These are phyloP conservation scores for Hyles vespertilio DNA, from an alignment of 1,140 invertebrate genomes.

Conservation along the genomic window DNA sequence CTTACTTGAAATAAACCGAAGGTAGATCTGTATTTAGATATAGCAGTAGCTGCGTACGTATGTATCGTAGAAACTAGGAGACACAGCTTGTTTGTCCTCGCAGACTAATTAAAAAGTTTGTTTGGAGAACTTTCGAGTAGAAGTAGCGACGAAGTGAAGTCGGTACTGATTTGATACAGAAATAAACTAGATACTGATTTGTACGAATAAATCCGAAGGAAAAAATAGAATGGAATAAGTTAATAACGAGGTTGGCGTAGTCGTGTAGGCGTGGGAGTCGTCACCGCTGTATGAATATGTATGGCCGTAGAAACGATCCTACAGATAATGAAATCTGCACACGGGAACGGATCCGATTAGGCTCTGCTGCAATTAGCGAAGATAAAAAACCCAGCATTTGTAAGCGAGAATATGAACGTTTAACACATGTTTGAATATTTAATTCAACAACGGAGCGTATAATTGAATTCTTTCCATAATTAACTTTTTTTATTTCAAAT, in stretches of 20 bases:
- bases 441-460: no score
- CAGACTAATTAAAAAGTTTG: slow-evolving; percentile 75
- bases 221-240: slow-evolving; percentile 24
- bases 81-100: slow-evolving; percentile 67
- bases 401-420: not conserved
- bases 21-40: slow-evolving; percentile 20
- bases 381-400: not conserved
- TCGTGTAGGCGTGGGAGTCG: slow-evolving; percentile 28
- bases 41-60: slow-evolving; percentile 32
- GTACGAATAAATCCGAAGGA: slow-evolving; percentile 6
- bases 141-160: slow-evolving; percentile 52
- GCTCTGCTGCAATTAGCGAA: slow-evolving; percentile 51
- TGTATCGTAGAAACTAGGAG: slow-evolving; percentile 54
- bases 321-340: slow-evolving; percentile 69
- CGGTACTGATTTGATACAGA: slow-evolving; percentile 42
- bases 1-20: no score
- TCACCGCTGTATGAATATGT: slow-evolving; percentile 63
- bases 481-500: no score
- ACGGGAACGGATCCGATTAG: slow-evolving; percentile 62
- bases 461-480: no score
- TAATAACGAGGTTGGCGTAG: slow-evolving; percentile 35
- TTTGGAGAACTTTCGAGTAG: slow-evolving; percentile 50
- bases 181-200: slow-evolving; percentile 38
- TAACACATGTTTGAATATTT: no score
- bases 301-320: slow-evolving; percentile 56